These are phyloP conservation scores for Coccyzus lansbergi DNA, from an alignment of 2,797 vertebrate genomes.

Conservation along the genomic window DNA sequence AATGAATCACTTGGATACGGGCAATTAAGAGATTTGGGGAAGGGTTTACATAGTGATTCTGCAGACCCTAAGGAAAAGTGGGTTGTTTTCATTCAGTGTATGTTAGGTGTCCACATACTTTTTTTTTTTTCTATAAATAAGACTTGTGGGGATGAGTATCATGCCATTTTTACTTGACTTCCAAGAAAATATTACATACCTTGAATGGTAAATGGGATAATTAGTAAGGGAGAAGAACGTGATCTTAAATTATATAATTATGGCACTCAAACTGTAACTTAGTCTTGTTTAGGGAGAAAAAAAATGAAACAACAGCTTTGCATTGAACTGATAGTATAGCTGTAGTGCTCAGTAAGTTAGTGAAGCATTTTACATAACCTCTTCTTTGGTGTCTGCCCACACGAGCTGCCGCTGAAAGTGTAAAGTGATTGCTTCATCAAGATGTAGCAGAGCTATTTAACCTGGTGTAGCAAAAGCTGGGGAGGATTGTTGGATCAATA, in stretches of 20 bases:
- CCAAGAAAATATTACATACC: not conserved
- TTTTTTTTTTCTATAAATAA: not conserved
- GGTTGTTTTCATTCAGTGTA: not conserved
- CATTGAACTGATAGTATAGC: not conserved
- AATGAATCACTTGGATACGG: not conserved
- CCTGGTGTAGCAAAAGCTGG: not conserved
- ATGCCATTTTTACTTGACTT: not conserved
- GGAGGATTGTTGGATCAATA: not conserved
- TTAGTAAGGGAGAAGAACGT: not conserved
- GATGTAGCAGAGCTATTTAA: not conserved
- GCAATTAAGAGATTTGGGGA: not conserved
- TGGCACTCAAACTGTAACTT: not conserved
- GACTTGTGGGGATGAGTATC: not conserved
- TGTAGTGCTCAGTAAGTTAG: not conserved
- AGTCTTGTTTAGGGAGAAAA: not conserved
- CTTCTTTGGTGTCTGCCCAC: not conserved
- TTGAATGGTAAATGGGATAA: not conserved
- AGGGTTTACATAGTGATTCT: not conserved
- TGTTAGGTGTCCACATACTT: not conserved
- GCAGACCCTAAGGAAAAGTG: not conserved
- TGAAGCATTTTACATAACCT: not conserved
- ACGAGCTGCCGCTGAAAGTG: not conserved
- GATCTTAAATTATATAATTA: not conserved
- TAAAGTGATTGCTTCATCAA: not conserved
- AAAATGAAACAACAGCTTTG: not conserved